These are phyloP conservation scores for Pionites leucogaster DNA, from an alignment of 2,113 vertebrate genomes.

Conservation along the genomic window DNA sequence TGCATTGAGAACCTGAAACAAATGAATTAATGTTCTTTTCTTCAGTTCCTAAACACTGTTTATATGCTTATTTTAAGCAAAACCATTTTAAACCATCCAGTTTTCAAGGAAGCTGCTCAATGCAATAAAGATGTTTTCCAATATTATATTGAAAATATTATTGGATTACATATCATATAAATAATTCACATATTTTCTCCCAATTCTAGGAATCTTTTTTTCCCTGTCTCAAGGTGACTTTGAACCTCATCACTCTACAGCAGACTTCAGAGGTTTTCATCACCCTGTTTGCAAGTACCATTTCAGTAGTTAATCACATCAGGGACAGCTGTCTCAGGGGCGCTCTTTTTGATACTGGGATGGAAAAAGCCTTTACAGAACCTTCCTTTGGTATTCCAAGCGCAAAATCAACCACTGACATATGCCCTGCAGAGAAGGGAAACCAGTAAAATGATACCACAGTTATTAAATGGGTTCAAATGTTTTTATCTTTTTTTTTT, in stretches of 20 bases:
- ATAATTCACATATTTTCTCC: not conserved
- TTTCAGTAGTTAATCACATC: slow-evolving; percentile 47
- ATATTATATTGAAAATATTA: not conserved
- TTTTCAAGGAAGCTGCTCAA: not conserved
- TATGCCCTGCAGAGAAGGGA: not conserved
- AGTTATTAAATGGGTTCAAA: not conserved
- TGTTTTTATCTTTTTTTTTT: slow-evolving; percentile 26
- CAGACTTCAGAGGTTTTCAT: slow-evolving; percentile 22
- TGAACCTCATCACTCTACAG: slow-evolving; percentile 51
- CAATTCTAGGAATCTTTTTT: slow-evolving; percentile 3
- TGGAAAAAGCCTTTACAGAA: not conserved
- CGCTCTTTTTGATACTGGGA: not conserved
- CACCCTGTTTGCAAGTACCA: slow-evolving; percentile 57
- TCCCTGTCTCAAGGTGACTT: slow-evolving; percentile 40
- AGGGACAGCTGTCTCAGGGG: slow-evolving; percentile 31
- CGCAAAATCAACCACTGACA: not conserved
- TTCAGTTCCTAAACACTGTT: not conserved
- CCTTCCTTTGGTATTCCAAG: slow-evolving; percentile 3
- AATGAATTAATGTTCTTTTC: not conserved
- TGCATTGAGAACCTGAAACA: not conserved
- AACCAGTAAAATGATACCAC: not conserved
- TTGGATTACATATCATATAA: not conserved
- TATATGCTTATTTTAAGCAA: not conserved
- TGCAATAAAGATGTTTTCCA: not conserved
- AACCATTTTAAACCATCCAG: not conserved